Percentiles rank a stretch among this genome's conserved stretches.
phyloP scores from a whole-genome alignment of 2,888 invertebrate species.

The Drosophila stalkeri region DNA sequence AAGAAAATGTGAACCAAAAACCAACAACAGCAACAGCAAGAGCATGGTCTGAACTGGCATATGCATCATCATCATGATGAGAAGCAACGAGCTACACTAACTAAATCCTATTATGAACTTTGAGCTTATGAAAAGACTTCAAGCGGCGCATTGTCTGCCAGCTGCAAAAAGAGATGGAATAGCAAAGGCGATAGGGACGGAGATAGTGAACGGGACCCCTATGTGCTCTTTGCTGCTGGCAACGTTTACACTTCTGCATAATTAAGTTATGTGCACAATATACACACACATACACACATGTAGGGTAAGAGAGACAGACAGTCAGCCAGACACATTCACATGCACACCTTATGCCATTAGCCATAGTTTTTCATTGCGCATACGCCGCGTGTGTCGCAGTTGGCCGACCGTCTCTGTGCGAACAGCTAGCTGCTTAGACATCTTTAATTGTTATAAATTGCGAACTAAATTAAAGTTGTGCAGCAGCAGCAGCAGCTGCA shows the following conservation, averaged over 20 bases:
- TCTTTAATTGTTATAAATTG: conserved; percentile 72
- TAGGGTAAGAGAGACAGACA: conserved; percentile 21
- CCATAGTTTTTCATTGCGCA: conserved; percentile 60
- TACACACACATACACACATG: conserved; percentile 21
- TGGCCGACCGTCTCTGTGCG: conserved; percentile 4
- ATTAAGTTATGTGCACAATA: conserved; percentile 73
- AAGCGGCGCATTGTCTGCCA: conserved; percentile 71
- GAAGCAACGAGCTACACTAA: conserved; percentile 64
- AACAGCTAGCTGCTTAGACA: conserved; percentile 38
- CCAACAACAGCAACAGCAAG: conserved; percentile 9
- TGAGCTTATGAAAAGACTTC: conserved; percentile 78
- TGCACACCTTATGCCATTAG: conserved; percentile 52
- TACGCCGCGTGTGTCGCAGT: conserved; percentile 53
- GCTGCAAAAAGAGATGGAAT: conserved; percentile 33
- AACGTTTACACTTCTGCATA: conserved; percentile 77
- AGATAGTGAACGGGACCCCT: conserved; percentile 27
- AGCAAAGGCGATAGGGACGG: not conserved
- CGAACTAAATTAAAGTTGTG: conserved; percentile 57
- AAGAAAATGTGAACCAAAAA: not conserved
- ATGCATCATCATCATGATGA: conserved; percentile 62
- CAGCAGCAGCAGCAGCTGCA: conserved; percentile 28
- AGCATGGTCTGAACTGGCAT: conserved; percentile 29
- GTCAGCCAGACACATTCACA: conserved; percentile 17
- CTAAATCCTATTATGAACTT: conserved; percentile 80
- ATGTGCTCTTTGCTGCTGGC: conserved; percentile 46